These are phyloP conservation scores for Steatornis caripensis DNA, from an alignment of 2,113 vertebrate species.

Conservation along the genomic window DNA sequence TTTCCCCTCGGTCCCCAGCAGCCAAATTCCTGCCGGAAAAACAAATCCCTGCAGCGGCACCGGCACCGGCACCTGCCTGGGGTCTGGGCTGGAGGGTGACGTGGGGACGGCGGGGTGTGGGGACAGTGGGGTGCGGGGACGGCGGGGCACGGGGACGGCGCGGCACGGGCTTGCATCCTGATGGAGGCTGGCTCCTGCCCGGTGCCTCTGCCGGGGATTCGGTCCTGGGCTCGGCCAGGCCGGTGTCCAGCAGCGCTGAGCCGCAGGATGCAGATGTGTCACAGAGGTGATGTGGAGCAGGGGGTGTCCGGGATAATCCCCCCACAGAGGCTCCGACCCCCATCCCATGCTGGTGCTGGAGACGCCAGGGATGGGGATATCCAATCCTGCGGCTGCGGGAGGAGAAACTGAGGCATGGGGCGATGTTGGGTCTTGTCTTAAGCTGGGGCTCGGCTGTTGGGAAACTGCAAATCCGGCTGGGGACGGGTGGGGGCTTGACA, in stretches of 20 bases:
- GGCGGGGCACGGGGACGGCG: not conserved
- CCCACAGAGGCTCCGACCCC: rapidly evolving
- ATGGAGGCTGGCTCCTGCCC: not conserved
- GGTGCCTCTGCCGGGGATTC: rapidly evolving
- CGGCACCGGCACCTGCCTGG: not conserved
- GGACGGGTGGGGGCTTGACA: rapidly evolving
- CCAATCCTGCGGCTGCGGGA: not conserved
- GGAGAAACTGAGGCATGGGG: not conserved
- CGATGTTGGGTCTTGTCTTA: rapidly evolving
- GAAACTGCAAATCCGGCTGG: rapidly evolving
- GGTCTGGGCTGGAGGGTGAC: not conserved
- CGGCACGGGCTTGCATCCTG: too few species aligned
- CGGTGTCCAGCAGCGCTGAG: rapidly evolving
- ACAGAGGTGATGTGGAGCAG: not conserved
- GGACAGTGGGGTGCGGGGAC: not conserved
- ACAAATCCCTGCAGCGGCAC: not conserved
- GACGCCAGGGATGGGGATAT: not conserved
- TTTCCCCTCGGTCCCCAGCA: not conserved
- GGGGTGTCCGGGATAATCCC: not conserved
- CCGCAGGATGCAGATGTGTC: rapidly evolving
- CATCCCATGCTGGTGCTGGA: rapidly evolving
- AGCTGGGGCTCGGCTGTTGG: not conserved
- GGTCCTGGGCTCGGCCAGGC: rapidly evolving
- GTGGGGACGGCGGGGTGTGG: rapidly evolving
- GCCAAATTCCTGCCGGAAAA: not conserved